Evolutionary conservation across 2,797 vertebrate species (phyloP).

Genomic region (Valencia hispanica): DNA sequence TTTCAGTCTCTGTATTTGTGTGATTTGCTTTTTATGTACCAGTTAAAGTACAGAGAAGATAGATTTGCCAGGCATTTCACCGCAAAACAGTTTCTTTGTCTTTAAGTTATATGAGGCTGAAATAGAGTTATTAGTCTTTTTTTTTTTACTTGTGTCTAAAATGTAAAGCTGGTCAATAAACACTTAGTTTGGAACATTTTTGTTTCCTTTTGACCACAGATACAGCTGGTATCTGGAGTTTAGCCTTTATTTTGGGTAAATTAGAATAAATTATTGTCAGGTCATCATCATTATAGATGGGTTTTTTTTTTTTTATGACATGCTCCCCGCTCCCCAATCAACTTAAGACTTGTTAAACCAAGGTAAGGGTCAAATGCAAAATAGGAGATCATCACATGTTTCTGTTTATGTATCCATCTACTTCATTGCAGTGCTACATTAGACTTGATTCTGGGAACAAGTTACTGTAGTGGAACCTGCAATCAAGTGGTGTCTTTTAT

Average conservation of each 20-base stretch:
- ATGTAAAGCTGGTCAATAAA: background rate
- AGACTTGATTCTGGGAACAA: background rate
- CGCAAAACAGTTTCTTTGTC: background rate
- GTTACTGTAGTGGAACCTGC: background rate
- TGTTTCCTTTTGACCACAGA: background rate
- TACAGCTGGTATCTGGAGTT: background rate
- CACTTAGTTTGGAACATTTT: background rate
- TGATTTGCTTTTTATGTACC: background rate
- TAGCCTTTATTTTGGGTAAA: background rate
- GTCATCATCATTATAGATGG: background rate
- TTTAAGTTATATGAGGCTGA: background rate
- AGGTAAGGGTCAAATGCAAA: background rate
- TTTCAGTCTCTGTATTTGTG: too few species aligned
- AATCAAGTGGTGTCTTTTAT: background rate
- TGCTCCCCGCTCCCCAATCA: background rate
- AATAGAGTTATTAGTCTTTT: background rate
- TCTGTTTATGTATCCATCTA: background rate
- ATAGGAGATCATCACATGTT: background rate
- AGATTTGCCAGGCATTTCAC: background rate
- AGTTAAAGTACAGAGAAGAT: background rate
- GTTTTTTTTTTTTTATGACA: background rate
- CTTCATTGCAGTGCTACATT: background rate
- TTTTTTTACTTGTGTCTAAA: background rate
- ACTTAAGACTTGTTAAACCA: background rate
- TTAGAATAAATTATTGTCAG: background rate